These are phyloP conservation scores for Aplysia californica DNA, from an alignment of 1,140 invertebrate genomes.

Conservation along the genomic window DNA sequence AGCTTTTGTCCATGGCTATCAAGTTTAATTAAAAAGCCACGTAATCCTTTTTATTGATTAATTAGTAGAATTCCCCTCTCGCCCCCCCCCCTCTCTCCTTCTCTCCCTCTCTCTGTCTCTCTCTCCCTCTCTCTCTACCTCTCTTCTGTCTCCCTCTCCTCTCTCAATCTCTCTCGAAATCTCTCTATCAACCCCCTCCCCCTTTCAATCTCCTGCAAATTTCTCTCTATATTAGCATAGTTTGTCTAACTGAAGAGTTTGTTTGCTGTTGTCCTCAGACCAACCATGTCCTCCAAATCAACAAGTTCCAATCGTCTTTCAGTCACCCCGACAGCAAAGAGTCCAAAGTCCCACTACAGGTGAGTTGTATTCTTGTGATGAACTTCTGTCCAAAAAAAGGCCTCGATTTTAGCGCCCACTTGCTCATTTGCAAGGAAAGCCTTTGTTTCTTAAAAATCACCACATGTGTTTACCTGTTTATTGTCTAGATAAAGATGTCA, in stretches of 20 bases:
- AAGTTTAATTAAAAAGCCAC: no score
- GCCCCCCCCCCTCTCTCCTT: not conserved
- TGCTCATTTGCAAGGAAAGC: not conserved
- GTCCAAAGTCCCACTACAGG: slow-evolving; percentile 17
- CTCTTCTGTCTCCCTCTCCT: no score
- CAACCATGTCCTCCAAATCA: not conserved
- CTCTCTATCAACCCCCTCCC: not conserved
- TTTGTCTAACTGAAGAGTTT: not conserved
- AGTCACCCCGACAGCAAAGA: not conserved
- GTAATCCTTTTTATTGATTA: no score
- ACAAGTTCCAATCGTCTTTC: slow-evolving; percentile 9
- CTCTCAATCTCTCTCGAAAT: no score
- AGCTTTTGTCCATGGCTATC: no score
- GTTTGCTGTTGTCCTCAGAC: not conserved
- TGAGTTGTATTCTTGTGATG: not conserved
- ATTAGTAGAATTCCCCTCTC: no score
- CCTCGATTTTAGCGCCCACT: not conserved
- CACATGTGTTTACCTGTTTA: not conserved
- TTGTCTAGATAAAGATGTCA: not conserved
- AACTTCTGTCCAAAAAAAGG: not conserved
- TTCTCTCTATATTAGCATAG: not conserved
- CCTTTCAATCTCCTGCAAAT: not conserved
- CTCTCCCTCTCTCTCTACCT: not conserved
- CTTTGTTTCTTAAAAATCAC: not conserved
- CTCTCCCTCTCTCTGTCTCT: no score